Conservation (phyloP, 2,797 vertebrate genomes). For the Cichlasoma orientale region DNA sequence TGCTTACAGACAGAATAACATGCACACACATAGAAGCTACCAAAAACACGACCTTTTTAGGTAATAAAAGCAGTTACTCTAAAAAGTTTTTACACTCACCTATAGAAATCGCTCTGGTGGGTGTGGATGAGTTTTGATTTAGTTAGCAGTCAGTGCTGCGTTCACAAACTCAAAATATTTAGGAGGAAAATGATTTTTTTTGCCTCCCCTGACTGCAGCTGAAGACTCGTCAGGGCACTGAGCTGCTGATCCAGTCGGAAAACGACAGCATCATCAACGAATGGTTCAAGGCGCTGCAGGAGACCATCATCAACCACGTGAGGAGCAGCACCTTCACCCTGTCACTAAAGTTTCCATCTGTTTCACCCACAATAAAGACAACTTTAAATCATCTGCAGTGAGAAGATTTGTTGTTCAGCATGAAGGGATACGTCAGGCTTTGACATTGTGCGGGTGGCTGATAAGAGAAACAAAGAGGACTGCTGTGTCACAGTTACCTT, state of each 20-base stretch:
- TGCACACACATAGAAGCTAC: no score
- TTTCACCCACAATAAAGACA: background rate
- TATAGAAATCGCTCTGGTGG: background rate
- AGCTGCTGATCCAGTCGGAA: constrained; percentile 95
- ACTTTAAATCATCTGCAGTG: background rate
- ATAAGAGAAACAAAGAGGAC: constrained; percentile 1
- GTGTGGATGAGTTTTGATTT: background rate
- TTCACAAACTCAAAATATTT: background rate
- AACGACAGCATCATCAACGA: constrained; percentile 88
- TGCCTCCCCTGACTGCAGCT: constrained; percentile 76
- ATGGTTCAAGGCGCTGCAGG: constrained; percentile 90
- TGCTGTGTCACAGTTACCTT: background rate
- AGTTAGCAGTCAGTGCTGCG: background rate
- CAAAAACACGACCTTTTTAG: no score
- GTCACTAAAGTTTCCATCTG: no score
- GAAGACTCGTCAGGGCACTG: constrained; percentile 93
- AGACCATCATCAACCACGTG: constrained; percentile 89
- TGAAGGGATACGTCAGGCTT: background rate
- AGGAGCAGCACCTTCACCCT: constrained; percentile 28
- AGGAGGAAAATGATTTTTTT: background rate
- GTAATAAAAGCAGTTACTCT: background rate
- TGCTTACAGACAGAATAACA: no score
- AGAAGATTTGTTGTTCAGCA: background rate
- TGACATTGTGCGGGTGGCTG: background rate
- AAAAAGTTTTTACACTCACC: background rate